Evolutionary conservation across 2,113 vertebrate species (phyloP).

Genomic region (Zeus faber): DNA sequence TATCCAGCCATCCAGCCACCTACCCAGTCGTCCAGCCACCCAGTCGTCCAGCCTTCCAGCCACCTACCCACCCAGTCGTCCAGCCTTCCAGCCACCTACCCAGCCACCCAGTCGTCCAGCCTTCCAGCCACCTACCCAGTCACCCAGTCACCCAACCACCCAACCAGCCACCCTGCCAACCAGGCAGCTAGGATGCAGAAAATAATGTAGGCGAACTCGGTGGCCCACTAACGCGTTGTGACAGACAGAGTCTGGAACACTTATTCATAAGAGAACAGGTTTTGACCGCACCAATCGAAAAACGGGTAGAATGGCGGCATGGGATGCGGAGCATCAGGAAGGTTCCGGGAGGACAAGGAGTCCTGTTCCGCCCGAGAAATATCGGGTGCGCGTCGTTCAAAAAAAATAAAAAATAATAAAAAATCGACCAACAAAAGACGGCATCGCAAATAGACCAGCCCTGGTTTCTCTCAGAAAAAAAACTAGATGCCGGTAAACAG

Average conservation of each 20-base stretch:
- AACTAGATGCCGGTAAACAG: slow-evolving; percentile 46
- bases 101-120: slow-evolving; percentile 5
- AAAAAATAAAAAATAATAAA: slow-evolving; percentile 4
- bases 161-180: slow-evolving; percentile 30
- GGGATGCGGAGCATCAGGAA: neutral
- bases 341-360: neutral
- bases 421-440: slow-evolving; percentile 29
- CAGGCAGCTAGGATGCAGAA: slow-evolving; percentile 20
- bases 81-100: no score
- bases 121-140: slow-evolving; percentile 33
- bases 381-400: neutral
- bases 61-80: slow-evolving; percentile 38
- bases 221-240: slow-evolving; percentile 19
- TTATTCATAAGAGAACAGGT: neutral
- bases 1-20: slow-evolving; percentile 18
- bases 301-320: neutral
- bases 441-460: slow-evolving; percentile 39
- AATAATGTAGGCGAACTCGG: slow-evolving; percentile 36
- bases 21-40: no score
- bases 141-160: no score
- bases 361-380: no score
- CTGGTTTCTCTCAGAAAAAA: slow-evolving; percentile 32
- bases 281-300: neutral
- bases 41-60: slow-evolving; percentile 46
- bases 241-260: slow-evolving; percentile 8